Conservation (phyloP, 2,113 vertebrate genomes). For the Oreotrochilus melanogaster region DNA sequence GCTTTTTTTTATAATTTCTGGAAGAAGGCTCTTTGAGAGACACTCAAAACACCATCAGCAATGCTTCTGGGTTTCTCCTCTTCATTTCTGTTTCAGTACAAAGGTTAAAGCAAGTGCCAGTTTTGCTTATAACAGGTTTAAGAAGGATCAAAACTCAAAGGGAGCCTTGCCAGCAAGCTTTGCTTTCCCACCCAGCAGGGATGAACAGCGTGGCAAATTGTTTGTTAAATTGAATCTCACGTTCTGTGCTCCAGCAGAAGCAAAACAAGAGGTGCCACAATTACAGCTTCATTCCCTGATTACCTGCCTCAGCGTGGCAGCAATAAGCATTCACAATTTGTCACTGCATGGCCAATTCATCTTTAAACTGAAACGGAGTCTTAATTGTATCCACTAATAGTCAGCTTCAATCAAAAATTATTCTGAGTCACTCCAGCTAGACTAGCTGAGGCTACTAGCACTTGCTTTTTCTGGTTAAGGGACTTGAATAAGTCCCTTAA, state of each 20-base stretch:
- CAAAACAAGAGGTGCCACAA: conserved; percentile 73
- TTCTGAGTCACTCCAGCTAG: conserved; percentile 39
- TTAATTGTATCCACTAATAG: conserved; percentile 84
- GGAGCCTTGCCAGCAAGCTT: background rate
- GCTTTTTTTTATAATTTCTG: background rate
- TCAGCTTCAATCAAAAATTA: conserved; percentile 77
- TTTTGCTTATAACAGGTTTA: background rate
- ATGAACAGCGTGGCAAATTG: conserved; percentile 59
- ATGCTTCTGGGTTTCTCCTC: background rate
- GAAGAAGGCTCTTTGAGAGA: background rate
- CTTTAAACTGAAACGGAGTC: conserved; percentile 77
- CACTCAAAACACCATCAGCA: accelerated
- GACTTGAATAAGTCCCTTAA: conserved; percentile 31
- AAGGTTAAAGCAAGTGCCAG: conserved; percentile 3
- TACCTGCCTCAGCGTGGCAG: conserved; percentile 79
- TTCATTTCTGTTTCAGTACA: background rate
- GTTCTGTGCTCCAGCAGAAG: conserved; percentile 56
- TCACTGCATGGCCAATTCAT: conserved; percentile 76
- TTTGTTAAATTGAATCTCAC: conserved; percentile 71
- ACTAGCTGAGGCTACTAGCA: conserved; percentile 44
- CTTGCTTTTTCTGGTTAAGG: conserved; percentile 52
- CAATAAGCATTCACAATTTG: conserved; percentile 78
- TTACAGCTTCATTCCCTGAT: conserved; percentile 76
- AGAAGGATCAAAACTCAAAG: conserved; percentile 15
- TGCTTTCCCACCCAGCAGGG: conserved; percentile 66